Base-by-base conservation (phyloP, 2,113 vertebrate genomes). In the Cinclus mexicanus region DNA sequence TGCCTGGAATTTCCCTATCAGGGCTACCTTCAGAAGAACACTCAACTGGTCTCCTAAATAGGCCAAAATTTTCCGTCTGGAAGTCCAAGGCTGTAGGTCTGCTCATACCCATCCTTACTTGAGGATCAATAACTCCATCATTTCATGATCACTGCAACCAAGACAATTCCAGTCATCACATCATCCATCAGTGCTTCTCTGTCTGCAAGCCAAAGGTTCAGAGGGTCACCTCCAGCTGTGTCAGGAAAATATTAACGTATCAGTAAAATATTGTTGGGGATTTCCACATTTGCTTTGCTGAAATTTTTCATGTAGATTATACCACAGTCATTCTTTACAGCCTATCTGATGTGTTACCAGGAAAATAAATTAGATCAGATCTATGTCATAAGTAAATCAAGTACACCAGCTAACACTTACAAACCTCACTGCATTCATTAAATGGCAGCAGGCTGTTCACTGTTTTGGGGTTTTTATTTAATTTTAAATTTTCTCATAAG, bases 321-420 rank as follows among this genome's bases (percentile, higher is more conserved):
- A 84, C 46, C 33, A 50, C 33, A 90, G 39, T 7, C 12, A 0
- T 87, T 89, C 60, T 56, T 82, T 63, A n/a, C 82, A 89, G 44
- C 49, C 49, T 76, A 53, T 75, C 49, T 42, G 41, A 60, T 76
- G 49, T 71, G 18, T 60, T 88, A 75, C 60, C 53, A 79, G 25
- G 49, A 92, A 84, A 93, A 96, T 78, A 83, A 83, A 94, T 90
- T 71, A 89, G 49, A 90, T 71, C 83, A 72, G 29, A 26, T 57
- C 71, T 84, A 42, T 59, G 57, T 79, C 80, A 76, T 50, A 89
- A 92, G 91, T 84, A 92, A 93, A 92, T 92, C 65, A 90, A 84
- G 49, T 89, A 49, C 39, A 83, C 57, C 70, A 95, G 49, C 72
- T 90, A 79, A 84, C 72, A 89, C 87, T 85, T 84, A 39, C 12